A percentile compares a stretch with the other conserved stretches of the same genome.
Evolutionary conservation across 2,888 invertebrate species (phyloP).

Genomic region (Erebia ligea): DNA sequence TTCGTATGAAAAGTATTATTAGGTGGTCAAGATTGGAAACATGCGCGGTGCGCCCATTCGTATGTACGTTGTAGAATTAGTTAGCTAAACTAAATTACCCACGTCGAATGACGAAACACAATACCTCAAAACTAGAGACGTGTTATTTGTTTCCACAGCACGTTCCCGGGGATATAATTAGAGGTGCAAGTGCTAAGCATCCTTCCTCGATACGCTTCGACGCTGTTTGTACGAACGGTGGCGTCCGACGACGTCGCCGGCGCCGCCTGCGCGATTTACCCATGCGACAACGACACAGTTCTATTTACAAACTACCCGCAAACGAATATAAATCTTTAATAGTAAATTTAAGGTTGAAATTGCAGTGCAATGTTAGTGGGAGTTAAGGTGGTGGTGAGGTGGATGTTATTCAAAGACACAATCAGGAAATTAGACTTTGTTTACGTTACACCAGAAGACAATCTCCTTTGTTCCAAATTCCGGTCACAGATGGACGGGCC

Average conservation of each 20-base stretch:
- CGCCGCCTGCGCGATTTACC: conserved; percentile 77
- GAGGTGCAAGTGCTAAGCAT: conserved; percentile 78
- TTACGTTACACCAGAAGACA: conserved; percentile 73
- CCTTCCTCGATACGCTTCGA: conserved; percentile 77
- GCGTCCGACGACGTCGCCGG: conserved; percentile 76
- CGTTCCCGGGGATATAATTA: conserved; percentile 75
- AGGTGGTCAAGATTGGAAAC: too few species aligned
- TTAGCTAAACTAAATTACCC: conserved; percentile 29
- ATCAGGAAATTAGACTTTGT: conserved; percentile 79
- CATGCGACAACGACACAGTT: conserved; percentile 51
- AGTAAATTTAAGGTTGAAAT: conserved; percentile 43
- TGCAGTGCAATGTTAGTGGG: conserved; percentile 21
- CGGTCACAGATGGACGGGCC: conserved; percentile 65
- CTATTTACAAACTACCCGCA: conserved; percentile 45
- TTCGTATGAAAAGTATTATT: too few species aligned
- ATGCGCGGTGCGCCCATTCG: too few species aligned
- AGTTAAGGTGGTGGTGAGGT: conserved; percentile 17
- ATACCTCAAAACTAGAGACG: conserved; percentile 34
- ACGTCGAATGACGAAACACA: conserved; percentile 38
- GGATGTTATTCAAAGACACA: conserved; percentile 47
- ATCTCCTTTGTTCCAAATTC: conserved; percentile 68
- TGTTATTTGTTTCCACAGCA: conserved; percentile 67
- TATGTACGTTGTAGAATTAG: neutral
- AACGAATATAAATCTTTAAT: conserved; percentile 43
- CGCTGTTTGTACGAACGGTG: conserved; percentile 69